Conservation (phyloP, 1,140 invertebrate genomes). For the Parasteatoda tepidariorum region DNA sequence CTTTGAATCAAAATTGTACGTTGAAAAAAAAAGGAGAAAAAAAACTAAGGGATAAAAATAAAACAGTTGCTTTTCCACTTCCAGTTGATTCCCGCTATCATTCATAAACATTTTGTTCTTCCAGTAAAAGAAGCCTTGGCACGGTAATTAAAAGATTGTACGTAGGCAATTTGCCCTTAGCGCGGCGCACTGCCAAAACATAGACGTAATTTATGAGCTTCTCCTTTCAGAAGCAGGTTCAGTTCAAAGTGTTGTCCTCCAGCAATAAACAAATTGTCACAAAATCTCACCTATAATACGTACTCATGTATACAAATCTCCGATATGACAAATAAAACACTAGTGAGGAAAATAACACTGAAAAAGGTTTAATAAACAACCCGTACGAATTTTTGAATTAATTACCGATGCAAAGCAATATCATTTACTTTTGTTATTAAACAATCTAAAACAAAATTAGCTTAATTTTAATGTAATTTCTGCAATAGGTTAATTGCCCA, state of each 20-base stretch:
- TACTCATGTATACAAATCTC: too few species aligned
- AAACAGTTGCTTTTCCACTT: constrained; percentile 29
- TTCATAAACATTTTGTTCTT: constrained; percentile 55
- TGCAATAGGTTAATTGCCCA: too few species aligned
- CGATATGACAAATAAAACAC: too few species aligned
- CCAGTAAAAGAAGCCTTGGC: constrained; percentile 47
- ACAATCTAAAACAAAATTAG: too few species aligned
- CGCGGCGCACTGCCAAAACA: background rate
- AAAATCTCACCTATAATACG: background rate
- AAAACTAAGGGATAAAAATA: constrained; percentile 39
- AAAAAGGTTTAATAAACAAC: too few species aligned
- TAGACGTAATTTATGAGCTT: constrained; percentile 50
- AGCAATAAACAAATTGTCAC: background rate
- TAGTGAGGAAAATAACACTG: too few species aligned
- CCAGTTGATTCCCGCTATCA: constrained; percentile 30
- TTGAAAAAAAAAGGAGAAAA: background rate
- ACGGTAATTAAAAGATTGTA: constrained; percentile 55
- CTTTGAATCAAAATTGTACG: background rate
- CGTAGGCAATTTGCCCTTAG: constrained; percentile 52
- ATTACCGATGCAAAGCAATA: too few species aligned
- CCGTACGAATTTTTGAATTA: too few species aligned
- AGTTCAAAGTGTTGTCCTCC: background rate
- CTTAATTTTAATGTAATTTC: too few species aligned
- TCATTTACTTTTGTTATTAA: too few species aligned
- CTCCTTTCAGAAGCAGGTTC: constrained; percentile 10